phyloP scores from a whole-genome alignment of 2,888 invertebrate species.

The Linnaemya tessellans region DNA sequence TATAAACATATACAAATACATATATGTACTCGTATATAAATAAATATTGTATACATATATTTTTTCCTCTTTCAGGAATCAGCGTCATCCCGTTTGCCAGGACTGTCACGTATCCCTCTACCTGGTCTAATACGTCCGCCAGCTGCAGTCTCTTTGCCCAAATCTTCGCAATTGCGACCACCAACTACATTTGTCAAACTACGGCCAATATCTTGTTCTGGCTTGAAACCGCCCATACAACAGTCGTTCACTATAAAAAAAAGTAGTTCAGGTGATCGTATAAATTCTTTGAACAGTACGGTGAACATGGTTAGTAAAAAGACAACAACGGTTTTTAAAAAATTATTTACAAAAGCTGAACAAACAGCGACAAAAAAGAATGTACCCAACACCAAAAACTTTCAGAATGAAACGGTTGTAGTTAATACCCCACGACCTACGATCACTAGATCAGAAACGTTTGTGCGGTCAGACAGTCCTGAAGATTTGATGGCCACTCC shows the following conservation, averaged over 20 bases:
- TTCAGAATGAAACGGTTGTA: slow-evolving; percentile 56
- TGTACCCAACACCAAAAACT: not conserved
- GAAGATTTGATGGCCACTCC: slow-evolving; percentile 73
- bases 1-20: too few species aligned
- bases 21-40: too few species aligned
- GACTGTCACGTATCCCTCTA: slow-evolving; percentile 80
- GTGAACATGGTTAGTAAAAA: slow-evolving; percentile 78
- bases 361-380: slow-evolving; percentile 57
- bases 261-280: slow-evolving; percentile 75
- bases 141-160: slow-evolving; percentile 42
- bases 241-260: slow-evolving; percentile 69
- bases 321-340: slow-evolving; percentile 79
- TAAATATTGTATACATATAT: not conserved
- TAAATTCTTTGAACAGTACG: slow-evolving; percentile 78
- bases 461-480: slow-evolving; percentile 79
- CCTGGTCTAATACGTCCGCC: slow-evolving; percentile 77
- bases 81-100: slow-evolving; percentile 79
- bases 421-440: slow-evolving; percentile 72
- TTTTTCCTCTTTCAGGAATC: slow-evolving; percentile 78
- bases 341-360: slow-evolving; percentile 78
- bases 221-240: slow-evolving; percentile 71
- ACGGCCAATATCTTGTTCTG: slow-evolving; percentile 76
- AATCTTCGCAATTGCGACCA: slow-evolving; percentile 68
- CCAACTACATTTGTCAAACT: slow-evolving; percentile 62
- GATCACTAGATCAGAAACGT: slow-evolving; percentile 81